Percentiles rank a stretch among this genome's conserved stretches.
phyloP scores from a whole-genome alignment of 2,888 invertebrate genomes.

The Aphodius sticticus region DNA sequence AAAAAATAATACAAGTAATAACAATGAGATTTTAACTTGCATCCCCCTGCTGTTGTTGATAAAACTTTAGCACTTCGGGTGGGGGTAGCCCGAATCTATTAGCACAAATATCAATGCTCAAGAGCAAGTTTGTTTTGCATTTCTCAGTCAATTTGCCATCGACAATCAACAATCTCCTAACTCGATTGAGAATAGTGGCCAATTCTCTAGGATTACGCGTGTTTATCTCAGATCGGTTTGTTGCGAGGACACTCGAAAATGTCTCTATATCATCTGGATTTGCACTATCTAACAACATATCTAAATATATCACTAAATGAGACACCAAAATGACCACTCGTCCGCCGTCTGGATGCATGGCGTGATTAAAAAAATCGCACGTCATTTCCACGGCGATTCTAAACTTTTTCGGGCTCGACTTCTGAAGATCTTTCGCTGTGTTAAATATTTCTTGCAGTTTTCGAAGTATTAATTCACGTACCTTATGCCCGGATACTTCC shows the following conservation, averaged over 20 bases:
- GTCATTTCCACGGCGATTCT: background rate
- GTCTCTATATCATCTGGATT: background rate
- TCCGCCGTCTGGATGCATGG: background rate
- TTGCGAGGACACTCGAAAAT: background rate
- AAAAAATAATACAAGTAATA: background rate
- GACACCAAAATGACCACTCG: background rate
- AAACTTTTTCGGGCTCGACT: background rate
- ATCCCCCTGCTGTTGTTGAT: background rate
- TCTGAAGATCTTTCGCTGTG: background rate
- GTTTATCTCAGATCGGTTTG: background rate
- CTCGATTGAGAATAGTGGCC: background rate
- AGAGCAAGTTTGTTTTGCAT: background rate
- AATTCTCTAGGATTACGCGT: background rate
- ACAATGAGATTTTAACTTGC: background rate
- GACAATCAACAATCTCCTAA: background rate
- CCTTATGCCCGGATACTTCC: background rate
- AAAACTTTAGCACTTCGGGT: background rate
- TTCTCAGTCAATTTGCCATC: background rate
- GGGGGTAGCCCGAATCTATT: background rate
- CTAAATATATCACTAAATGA: background rate
- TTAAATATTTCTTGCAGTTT: background rate
- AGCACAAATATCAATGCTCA: background rate
- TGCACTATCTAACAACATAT: background rate
- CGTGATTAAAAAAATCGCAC: background rate
- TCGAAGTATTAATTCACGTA: background rate